Evolutionary conservation across 2,113 vertebrate species (phyloP).

Genomic region (Anoura caudifer): DNA sequence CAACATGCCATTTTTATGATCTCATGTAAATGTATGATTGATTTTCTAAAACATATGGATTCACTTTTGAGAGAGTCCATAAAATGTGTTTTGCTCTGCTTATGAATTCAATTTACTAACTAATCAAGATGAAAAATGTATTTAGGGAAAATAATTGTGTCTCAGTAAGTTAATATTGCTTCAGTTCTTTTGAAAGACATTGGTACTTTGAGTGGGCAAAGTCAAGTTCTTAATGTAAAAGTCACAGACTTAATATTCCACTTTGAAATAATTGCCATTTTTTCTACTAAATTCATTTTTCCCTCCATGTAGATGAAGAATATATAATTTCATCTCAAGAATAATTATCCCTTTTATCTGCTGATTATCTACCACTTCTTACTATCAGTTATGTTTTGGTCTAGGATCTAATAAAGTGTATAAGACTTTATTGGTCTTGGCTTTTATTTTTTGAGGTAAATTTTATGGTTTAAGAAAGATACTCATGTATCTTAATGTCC

Average conservation of each 20-base stretch:
- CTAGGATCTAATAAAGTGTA: neutral
- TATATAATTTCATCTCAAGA: neutral
- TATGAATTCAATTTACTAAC: neutral
- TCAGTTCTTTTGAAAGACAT: neutral
- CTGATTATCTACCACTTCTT: neutral
- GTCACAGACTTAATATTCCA: neutral
- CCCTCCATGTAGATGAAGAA: neutral
- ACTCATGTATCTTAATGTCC: slow-evolving; percentile 5
- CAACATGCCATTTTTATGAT: neutral
- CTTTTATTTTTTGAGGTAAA: neutral
- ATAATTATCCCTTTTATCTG: neutral
- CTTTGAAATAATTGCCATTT: neutral
- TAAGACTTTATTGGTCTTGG: neutral
- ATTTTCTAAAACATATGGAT: slow-evolving; percentile 1
- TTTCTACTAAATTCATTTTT: neutral
- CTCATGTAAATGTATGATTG: neutral
- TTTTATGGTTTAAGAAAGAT: neutral
- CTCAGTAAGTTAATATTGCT: neutral
- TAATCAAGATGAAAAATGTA: neutral
- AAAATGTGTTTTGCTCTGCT: neutral
- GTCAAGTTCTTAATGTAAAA: neutral
- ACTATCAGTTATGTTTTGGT: neutral
- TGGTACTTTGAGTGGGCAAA: neutral
- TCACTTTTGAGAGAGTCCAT: neutral
- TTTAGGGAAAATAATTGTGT: neutral